Evolutionary conservation across 2,113 vertebrate species (phyloP), one percentile per base, ranked within the genome.

Genomic region (Malurus melanocephalus): DNA sequence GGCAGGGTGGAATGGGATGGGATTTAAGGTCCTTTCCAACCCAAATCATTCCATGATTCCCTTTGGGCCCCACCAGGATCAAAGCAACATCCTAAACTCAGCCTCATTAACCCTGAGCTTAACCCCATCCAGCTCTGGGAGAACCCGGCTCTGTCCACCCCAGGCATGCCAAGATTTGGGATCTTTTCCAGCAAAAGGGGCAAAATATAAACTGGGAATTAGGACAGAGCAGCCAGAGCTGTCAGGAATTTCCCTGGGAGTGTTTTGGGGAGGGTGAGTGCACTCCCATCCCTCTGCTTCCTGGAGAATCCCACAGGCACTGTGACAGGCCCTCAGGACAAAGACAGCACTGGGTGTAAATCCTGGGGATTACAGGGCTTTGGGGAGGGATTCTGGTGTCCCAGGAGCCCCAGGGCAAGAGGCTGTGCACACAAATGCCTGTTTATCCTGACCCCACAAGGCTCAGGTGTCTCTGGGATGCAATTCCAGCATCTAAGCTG

Each of bases 1-100:
- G 42, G 18, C 55, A 60, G 48, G 6, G 0, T 27, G 51, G 35
- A 0, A 9, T 5, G 15, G 10, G 45, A 38, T 48, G 49, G 10
- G 0, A 5, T 18, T 32, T 7, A 32, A 32, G 3, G 3, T 43
- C 32, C 32, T 20, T 62, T 16, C 46, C 33, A 27, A 28, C 13
- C 9, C 33, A 51, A 38, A 21, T 19, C 48, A 38, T 12, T 8
- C 60, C 19, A 12, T 1, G 8, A 19, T 72, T 9, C 43, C 38
- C 10, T 26, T 10, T 64, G 6, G 42, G 65, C 59, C 60, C 35
- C 79, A 27, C 30, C 20, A 59, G n/a, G 45, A 75, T 45, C 32
- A 72, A 85, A 77, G 40, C 64, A 43, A 13, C 24, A 12, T 71
- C 57, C 69, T 48, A 33, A 88, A 61, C 49, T 64, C 35, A 22